Base-by-base conservation (phyloP, 2,113 vertebrate species). In the Nettapus auritus region DNA sequence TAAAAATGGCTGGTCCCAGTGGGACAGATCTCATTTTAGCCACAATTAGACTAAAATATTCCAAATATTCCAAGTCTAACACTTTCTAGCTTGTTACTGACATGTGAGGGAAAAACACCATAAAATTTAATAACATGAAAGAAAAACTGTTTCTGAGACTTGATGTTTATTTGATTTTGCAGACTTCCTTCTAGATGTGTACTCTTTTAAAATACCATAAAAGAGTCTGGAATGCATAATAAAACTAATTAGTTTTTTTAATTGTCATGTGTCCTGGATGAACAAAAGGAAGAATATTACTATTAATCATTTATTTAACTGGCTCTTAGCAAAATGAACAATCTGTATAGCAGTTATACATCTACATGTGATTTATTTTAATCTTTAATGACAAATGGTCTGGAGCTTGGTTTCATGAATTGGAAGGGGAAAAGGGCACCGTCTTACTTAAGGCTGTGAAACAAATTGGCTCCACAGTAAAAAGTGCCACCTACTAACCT, bases 161-260 rank as follows among this genome's bases (percentile, higher is more conserved):
- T 83, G 14, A 42, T 42, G 9, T 40, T 67, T 83, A 66, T 52
- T 68, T 70, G 46, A 36, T 64, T 34, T 59, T 80, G 26, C 26
- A 91, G 50, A 14, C 22, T 94, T 84, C 57, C 33, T 90, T 76
- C 77, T 46, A 63, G 82, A 74, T 6, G 13, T 17, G 12, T 31
- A 9, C 67, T 80, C 26, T 64, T 88, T 76, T 68, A 6, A 75
- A 86, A 90, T 42, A 79, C 48, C 29, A 34, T 70, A 31, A 70
- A 88, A 78, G 57, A 59, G 19, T 86, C 82, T 31, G 44, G n/a
- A 66, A 34, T 26, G 34, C 33, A 40, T 70, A 92, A 78, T 2
- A 86, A 11, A 93, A 19, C 50, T 69, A 92, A 92, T 90, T 91
- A 93, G 56, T 29, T 40, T 88, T 88, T 91, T 88, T 90, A 92